Percentiles rank a stretch among this genome's conserved stretches.
phyloP scores from a whole-genome alignment of 2,113 vertebrate species.

The Varanus salvator region DNA sequence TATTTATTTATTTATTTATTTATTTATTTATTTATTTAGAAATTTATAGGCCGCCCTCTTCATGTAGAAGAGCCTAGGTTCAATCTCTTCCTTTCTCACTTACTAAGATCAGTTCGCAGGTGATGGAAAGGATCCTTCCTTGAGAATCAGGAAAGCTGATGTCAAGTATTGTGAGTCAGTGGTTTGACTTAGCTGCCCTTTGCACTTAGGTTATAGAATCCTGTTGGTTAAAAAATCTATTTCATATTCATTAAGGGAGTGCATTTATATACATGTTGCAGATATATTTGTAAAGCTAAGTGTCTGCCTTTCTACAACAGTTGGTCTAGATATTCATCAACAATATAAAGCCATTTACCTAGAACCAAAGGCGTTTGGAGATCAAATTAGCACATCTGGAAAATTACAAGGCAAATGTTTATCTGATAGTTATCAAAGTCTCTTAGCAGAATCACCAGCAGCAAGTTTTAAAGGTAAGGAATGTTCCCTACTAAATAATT shows the following conservation, averaged over 20 bases:
- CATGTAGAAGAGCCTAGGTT: background rate
- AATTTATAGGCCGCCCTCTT: no score
- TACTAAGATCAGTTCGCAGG: background rate
- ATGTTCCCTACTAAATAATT: background rate
- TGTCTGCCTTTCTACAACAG: slow-evolving; percentile 72
- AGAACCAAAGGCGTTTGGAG: slow-evolving; percentile 66
- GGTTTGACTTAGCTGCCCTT: background rate
- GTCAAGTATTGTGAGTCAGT: background rate
- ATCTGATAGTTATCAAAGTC: slow-evolving; percentile 17
- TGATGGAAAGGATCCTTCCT: no score
- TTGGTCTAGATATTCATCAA: slow-evolving; percentile 92
- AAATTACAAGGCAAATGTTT: slow-evolving; percentile 64
- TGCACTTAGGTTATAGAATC: background rate
- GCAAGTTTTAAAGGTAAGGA: slow-evolving; percentile 71
- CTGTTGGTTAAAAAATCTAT: background rate
- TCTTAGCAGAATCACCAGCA: slow-evolving; percentile 43
- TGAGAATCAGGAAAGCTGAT: background rate
- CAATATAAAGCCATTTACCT: slow-evolving; percentile 84
- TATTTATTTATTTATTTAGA: no score
- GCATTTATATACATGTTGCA: background rate
- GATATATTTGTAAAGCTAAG: slow-evolving; percentile 10
- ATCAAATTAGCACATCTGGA: slow-evolving; percentile 60
- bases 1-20: no score
- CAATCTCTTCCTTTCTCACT: background rate
- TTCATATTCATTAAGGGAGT: background rate